phyloP scores from a whole-genome alignment of 2,888 invertebrate genomes.

The Lithophane leautieri region DNA sequence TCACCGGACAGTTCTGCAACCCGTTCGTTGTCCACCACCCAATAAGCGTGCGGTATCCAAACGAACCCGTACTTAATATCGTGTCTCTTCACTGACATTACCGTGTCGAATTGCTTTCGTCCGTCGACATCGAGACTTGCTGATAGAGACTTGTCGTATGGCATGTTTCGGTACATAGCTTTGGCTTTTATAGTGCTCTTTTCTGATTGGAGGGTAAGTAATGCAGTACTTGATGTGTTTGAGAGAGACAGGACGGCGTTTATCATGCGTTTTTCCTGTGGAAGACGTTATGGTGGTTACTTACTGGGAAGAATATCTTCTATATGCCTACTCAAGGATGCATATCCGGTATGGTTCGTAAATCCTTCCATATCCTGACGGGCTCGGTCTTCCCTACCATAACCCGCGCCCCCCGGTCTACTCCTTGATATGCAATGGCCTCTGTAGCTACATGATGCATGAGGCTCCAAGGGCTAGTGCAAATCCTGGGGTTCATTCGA shows the following conservation, averaged over 20 bases:
- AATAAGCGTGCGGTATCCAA: conserved; percentile 93
- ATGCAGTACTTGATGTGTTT: conserved; percentile 83
- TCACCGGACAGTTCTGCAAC: conserved; percentile 86
- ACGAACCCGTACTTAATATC: conserved; percentile 92
- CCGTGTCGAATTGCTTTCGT: conserved; percentile 92
- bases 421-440: too few relatives aligned
- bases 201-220: conserved; percentile 92
- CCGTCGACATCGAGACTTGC: conserved; percentile 94
- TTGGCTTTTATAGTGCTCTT: conserved; percentile 92
- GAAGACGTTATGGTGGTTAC: neutral
- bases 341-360: too few relatives aligned
- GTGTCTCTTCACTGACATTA: conserved; percentile 90
- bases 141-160: conserved; percentile 92
- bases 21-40: conserved; percentile 93
- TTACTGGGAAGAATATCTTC: neutral
- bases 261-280: conserved; percentile 88
- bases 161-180: conserved; percentile 93
- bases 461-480: too few relatives aligned
- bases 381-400: too few relatives aligned
- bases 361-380: too few relatives aligned
- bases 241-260: conserved; percentile 82
- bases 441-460: too few relatives aligned
- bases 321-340: too few relatives aligned
- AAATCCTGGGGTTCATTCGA: too few relatives aligned
- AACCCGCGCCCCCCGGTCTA: too few relatives aligned